Conservation (phyloP, 2,113 vertebrate genomes). For the Phaethornis superciliosus region DNA sequence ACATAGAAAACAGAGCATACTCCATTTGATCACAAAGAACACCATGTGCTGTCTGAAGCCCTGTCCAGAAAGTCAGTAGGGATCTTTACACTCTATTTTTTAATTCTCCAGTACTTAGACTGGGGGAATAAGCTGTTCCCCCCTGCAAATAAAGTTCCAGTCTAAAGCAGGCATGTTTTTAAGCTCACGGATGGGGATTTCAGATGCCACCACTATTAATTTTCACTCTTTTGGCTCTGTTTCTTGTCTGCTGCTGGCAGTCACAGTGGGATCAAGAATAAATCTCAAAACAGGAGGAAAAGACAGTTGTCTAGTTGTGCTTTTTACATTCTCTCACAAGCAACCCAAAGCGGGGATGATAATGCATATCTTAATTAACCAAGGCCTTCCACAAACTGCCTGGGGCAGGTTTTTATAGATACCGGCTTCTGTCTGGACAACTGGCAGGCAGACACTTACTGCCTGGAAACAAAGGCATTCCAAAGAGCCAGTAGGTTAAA, state of each 20-base stretch:
- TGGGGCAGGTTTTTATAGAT: constrained; percentile 26
- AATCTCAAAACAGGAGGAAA: constrained; percentile 40
- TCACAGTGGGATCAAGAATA: constrained; percentile 53
- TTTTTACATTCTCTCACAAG: constrained; percentile 48
- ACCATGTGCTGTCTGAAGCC: neutral
- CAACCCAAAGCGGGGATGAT: constrained; percentile 15
- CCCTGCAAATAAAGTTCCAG: neutral
- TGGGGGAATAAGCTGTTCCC: neutral
- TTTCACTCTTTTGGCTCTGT: constrained; percentile 60
- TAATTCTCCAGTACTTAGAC: neutral
- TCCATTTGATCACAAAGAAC: neutral
- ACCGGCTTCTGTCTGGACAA: constrained; percentile 52
- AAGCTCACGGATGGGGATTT: constrained; percentile 20
- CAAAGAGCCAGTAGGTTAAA: constrained; percentile 49
- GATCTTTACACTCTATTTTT: neutral
- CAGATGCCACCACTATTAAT: constrained; percentile 44
- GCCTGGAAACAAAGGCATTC: constrained; percentile 55
- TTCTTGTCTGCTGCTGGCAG: constrained; percentile 56
- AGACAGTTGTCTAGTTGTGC: constrained; percentile 58
- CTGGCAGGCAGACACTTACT: constrained; percentile 39
- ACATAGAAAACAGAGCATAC: neutral
- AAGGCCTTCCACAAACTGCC: constrained; percentile 19
- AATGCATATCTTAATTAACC: constrained; percentile 58
- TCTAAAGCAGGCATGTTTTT: constrained; percentile 12
- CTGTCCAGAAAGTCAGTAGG: neutral